Conservation (phyloP, 2,113 vertebrate species). For the Procavia capensis region DNA sequence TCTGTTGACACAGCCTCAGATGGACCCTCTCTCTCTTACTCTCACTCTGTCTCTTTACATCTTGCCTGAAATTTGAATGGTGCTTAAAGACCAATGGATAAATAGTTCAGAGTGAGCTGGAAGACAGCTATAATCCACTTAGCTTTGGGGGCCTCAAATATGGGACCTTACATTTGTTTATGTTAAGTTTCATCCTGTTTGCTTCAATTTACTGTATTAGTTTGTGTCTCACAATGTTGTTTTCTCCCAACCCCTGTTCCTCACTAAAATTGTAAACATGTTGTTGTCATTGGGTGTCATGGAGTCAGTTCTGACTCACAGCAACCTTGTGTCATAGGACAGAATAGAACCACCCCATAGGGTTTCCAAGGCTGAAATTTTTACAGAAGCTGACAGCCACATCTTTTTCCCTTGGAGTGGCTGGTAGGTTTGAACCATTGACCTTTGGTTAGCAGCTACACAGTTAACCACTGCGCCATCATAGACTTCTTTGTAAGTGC, state of each 20-base stretch:
- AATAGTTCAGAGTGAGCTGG: neutral
- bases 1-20: neutral
- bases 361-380: neutral
- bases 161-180: neutral
- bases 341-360: no score
- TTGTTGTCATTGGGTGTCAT: no score
- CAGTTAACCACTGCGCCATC: no score
- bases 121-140: slow-evolving; percentile 23
- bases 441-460: no score
- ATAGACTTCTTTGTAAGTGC: neutral
- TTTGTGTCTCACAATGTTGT: neutral
- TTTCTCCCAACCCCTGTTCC: neutral
- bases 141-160: neutral
- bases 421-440: neutral
- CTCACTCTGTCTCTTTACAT: neutral
- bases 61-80: neutral
- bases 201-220: neutral
- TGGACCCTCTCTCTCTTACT: neutral
- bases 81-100: neutral
- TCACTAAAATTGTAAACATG: neutral
- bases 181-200: neutral
- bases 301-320: no score
- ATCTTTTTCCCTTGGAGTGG: neutral
- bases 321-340: no score
- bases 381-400: neutral